A percentile compares a stretch with the other conserved stretches of the same genome.
phyloP scores from a whole-genome alignment of 1,140 invertebrate genomes.

The Micrasema minimum region DNA sequence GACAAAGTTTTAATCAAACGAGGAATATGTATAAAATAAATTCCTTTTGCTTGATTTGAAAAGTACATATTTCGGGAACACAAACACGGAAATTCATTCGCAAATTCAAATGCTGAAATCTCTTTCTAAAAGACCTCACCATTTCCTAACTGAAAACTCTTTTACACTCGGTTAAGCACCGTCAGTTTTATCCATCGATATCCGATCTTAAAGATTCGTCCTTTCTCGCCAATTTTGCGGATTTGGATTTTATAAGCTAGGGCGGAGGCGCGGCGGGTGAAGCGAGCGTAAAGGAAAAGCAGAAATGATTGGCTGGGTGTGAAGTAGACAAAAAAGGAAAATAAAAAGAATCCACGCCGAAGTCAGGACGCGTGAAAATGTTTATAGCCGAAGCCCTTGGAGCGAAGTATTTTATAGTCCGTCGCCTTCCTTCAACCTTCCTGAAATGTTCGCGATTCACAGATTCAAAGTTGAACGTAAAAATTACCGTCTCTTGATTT shows the following conservation, averaged over 20 bases:
- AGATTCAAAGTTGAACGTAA: constrained; percentile 46
- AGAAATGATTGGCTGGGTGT: constrained; percentile 38
- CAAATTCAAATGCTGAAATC: no score
- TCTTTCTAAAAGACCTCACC: no score
- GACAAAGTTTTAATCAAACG: no score
- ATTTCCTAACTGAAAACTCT: neutral
- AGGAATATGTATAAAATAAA: no score
- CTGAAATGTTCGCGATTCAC: constrained; percentile 40
- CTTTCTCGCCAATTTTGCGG: constrained; percentile 30
- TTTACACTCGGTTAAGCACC: constrained; percentile 20
- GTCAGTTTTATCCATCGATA: constrained; percentile 31
- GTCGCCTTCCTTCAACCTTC: constrained; percentile 31
- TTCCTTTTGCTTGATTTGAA: no score
- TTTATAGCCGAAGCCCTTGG: constrained; percentile 44
- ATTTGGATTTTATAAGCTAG: constrained; percentile 33
- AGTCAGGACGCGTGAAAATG: constrained; percentile 48
- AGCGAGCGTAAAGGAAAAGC: constrained; percentile 15
- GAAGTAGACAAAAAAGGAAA: constrained; percentile 44
- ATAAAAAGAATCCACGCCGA: constrained; percentile 36
- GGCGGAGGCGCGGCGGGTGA: neutral
- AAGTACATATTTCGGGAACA: no score
- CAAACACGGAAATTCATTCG: no score
- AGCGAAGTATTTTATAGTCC: constrained; percentile 43
- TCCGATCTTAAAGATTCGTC: constrained; percentile 30
- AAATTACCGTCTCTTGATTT: constrained; percentile 50